Conservation (phyloP, 2,113 vertebrate species). For the Peucedramus taeniatus region DNA sequence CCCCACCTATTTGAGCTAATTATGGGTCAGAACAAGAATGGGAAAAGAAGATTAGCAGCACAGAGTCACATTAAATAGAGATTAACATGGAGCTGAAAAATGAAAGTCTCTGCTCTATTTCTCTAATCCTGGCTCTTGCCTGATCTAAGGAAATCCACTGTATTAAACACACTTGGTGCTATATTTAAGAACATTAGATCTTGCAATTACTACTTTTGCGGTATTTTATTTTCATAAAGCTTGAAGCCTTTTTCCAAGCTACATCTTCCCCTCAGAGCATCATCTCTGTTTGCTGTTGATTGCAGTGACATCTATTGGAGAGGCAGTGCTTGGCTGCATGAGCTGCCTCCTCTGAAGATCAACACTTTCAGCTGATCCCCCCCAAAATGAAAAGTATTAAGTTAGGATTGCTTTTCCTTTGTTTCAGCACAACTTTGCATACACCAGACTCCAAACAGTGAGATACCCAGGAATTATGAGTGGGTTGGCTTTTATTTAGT, state of each 20-base stretch:
- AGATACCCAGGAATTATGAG: not conserved
- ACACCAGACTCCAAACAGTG: not conserved
- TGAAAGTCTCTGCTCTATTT: not conserved
- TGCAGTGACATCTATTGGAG: conserved; percentile 78
- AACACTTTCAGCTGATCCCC: not conserved
- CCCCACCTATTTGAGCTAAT: conserved; percentile 1
- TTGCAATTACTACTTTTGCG: not conserved
- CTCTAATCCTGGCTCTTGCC: not conserved
- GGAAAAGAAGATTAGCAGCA: conserved; percentile 23
- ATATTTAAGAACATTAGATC: not conserved
- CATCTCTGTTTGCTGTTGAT: conserved; percentile 55
- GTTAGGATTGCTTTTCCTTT: not conserved
- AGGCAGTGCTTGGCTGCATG: conserved; percentile 31
- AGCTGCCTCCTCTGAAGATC: not conserved
- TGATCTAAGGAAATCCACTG: not conserved
- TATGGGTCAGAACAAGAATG: conserved; percentile 16
- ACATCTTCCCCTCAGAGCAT: not conserved
- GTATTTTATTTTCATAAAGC: not conserved
- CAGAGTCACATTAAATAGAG: conserved; percentile 25
- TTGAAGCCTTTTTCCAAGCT: not conserved
- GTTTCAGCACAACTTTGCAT: not conserved
- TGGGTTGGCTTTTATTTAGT: not conserved
- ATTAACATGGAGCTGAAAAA: conserved; percentile 29
- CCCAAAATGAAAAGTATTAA: not conserved
- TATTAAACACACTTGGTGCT: not conserved